These are phyloP conservation scores for Spea multiplicata DNA, from an alignment of 2,113 vertebrate species.

Conservation along the genomic window DNA sequence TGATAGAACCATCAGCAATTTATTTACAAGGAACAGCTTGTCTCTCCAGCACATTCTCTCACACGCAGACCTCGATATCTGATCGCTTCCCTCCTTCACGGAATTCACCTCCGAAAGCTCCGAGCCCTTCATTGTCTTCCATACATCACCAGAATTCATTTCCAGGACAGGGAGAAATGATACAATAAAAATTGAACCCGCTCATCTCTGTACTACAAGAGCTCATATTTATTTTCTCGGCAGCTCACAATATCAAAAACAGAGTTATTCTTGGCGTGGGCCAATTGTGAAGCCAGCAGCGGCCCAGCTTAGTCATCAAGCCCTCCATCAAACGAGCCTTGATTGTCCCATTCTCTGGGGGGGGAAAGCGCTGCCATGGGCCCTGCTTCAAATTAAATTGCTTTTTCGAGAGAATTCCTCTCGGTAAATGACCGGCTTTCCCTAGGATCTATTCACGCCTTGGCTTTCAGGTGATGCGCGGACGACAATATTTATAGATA, in stretches of 20 bases:
- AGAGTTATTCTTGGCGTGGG: conserved; percentile 62
- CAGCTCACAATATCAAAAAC: conserved; percentile 59
- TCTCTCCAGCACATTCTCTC: conserved; percentile 14
- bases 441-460: conserved; percentile 10
- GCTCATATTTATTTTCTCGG: conserved; percentile 66
- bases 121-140: conserved; percentile 52
- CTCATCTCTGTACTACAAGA: conserved; percentile 65
- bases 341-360: conserved; percentile 53
- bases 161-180: conserved; percentile 66
- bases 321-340: conserved; percentile 66
- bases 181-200: conserved; percentile 66
- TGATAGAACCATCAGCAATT: conserved; percentile 24
- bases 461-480: background rate
- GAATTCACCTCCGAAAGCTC: conserved; percentile 14
- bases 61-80: conserved; percentile 14
- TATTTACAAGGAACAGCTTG: conserved; percentile 22
- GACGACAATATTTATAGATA: background rate
- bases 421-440: conserved; percentile 50
- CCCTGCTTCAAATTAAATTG: conserved; percentile 57
- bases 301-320: conserved; percentile 53
- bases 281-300: conserved; percentile 53
- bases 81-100: conserved; percentile 12
- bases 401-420: conserved; percentile 53
- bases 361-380: conserved; percentile 59
- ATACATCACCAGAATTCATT: conserved; percentile 59